Evolutionary conservation across 2,797 vertebrate species (phyloP).

Genomic region (Steatocranus sp.): DNA sequence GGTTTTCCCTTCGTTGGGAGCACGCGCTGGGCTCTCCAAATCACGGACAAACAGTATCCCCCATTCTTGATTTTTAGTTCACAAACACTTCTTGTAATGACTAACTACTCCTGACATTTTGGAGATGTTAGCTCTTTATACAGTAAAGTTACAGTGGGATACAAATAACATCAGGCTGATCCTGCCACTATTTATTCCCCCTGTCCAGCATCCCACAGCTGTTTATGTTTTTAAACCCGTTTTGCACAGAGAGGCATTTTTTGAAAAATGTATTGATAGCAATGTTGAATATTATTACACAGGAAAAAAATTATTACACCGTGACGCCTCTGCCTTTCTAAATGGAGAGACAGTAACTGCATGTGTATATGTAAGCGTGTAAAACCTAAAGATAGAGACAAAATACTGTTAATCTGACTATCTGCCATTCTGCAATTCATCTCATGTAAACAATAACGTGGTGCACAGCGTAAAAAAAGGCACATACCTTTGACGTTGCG

Average conservation of each 20-base stretch:
- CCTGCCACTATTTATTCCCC: accelerated
- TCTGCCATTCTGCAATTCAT: not conserved
- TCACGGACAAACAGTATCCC: accelerated
- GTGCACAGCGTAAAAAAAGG: accelerated
- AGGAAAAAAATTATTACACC: no score
- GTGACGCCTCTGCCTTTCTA: no score
- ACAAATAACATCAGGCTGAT: no score
- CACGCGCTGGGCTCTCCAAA: accelerated
- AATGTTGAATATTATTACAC: no score
- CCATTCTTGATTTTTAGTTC: not conserved
- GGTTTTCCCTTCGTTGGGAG: accelerated
- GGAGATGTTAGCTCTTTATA: no score
- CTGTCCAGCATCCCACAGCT: accelerated
- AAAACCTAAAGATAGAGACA: no score
- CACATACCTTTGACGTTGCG: not conserved
- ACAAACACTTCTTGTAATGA: no score
- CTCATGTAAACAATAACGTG: not conserved
- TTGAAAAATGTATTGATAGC: no score
- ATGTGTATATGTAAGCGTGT: accelerated
- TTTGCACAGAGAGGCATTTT: no score
- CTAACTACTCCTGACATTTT: no score
- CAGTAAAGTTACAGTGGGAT: accelerated
- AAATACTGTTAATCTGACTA: no score
- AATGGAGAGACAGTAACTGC: no score
- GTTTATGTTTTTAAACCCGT: accelerated